Conservation (phyloP, 37 sponge, comb jelly and placozoan genomes). For the Sycon ciliatum region DNA sequence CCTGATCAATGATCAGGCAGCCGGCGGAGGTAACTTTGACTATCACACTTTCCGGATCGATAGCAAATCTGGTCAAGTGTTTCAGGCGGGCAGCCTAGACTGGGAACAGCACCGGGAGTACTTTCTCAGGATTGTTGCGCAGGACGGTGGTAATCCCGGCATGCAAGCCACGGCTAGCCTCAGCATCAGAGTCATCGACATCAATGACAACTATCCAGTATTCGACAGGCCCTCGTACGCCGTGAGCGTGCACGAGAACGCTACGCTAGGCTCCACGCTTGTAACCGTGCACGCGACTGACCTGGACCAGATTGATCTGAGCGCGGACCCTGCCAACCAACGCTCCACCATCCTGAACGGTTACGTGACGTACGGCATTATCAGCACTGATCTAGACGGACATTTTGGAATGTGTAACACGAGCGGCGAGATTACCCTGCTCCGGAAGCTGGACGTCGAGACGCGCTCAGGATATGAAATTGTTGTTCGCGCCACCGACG, state of each 20-base stretch:
- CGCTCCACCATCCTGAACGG: background rate
- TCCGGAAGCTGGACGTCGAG: conserved; percentile 53
- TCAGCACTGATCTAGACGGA: conserved; percentile 33
- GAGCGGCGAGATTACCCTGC: conserved; percentile 38
- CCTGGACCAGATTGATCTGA: background rate
- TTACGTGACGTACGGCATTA: conserved; percentile 27
- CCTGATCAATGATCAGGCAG: background rate
- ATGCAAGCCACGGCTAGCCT: background rate
- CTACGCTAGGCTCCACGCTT: background rate
- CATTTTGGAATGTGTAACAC: conserved; percentile 50
- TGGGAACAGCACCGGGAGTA: background rate
- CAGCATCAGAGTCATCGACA: background rate
- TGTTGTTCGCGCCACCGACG: conserved; percentile 43
- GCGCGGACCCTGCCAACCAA: background rate
- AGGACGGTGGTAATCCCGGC: background rate
- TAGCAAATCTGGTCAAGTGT: background rate
- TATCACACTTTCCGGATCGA: background rate
- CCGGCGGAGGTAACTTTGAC: too few species aligned
- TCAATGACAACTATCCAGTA: conserved; percentile 1
- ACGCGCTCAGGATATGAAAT: conserved; percentile 28
- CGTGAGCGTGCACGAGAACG: background rate
- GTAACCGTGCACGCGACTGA: background rate
- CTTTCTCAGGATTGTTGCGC: background rate
- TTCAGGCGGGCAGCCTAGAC: background rate
- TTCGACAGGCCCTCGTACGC: background rate